Conservation (phyloP, 2,888 invertebrate genomes). For the Timema podura region DNA sequence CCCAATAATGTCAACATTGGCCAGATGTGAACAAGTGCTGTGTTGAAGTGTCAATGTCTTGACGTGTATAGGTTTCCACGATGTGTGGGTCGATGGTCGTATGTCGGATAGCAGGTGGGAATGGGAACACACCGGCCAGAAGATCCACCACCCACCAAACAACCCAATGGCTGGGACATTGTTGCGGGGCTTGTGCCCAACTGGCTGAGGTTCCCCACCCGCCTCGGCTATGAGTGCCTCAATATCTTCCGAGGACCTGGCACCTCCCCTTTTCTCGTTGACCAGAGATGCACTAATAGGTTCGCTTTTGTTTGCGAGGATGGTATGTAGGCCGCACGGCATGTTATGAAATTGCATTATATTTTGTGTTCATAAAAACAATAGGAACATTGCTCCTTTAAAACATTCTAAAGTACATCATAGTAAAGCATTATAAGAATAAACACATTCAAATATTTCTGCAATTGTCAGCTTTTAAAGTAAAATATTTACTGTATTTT, state of each 20-base stretch:
- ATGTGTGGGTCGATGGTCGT: not conserved
- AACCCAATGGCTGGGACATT: no score
- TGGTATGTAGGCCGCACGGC: not conserved
- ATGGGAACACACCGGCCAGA: slow-evolving; percentile 1
- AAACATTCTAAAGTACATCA: no score
- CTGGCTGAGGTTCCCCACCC: slow-evolving; percentile 7
- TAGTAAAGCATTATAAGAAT: no score
- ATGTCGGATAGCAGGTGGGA: not conserved
- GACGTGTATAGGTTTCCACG: not conserved
- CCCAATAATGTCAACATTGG: no score
- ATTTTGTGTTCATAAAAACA: no score
- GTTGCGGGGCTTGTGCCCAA: not conserved
- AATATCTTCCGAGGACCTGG: not conserved
- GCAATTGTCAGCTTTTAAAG: no score
- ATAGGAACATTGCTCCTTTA: no score
- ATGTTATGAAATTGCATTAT: not conserved
- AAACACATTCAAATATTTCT: no score
- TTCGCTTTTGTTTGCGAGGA: not conserved
- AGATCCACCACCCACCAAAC: not conserved
- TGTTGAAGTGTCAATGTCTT: no score
- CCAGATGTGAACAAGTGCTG: no score
- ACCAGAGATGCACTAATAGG: not conserved
- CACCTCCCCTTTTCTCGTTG: not conserved
- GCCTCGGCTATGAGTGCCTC: not conserved
- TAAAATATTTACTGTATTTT: no score